Evolutionary conservation across 2,113 vertebrate genomes (phyloP), one percentile per base, ranked within the genome.

Genomic region (Myotis brandtii): DNA sequence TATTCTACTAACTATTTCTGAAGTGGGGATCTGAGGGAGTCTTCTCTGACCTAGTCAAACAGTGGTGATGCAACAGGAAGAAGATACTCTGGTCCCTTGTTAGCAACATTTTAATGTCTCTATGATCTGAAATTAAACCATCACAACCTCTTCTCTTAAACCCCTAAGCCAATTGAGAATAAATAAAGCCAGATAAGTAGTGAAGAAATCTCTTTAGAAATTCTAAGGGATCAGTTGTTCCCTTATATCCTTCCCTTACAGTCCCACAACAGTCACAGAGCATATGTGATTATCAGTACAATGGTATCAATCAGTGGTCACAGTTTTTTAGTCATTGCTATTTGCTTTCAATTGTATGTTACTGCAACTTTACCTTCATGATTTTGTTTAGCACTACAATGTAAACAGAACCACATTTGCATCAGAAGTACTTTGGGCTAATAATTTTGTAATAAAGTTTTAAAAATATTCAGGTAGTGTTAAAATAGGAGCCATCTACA

Each of bases 171-270:
- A 62, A 77, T 0, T 25, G 20, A 89, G 37, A 93, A 67, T n/a
- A 79, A 86, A 64, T 23, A 92, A 79, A 85, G 37, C 48, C 85
- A 93, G 69, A 21, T 30, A 77, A 91, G 34, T 12, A 76, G 14
- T 70, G 40, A 95, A 93, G 32, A 76, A 82, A 48, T 32, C 30
- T 62, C 89, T 89, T 84, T 54, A 86, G 23, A 86, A 94, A 89
- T 87, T 80, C 59, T 27, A 81, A 48, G 12, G 18, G 27, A 59
- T 88, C 2, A 67, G 21, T 5, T 92, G 56, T 64, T 89, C 30
- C 66, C 37, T 69, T 18, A 92, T 21, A 73, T 59, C 89, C 34
- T 59, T 85, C 62, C 25, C 56, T 62, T 82, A 25, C 8, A 30
- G 80, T 48, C 54, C 32, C 67, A 43, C 2, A 43, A 14, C 46